Conservation (phyloP, 1,140 invertebrate species). For the Theocolax elegans region DNA sequence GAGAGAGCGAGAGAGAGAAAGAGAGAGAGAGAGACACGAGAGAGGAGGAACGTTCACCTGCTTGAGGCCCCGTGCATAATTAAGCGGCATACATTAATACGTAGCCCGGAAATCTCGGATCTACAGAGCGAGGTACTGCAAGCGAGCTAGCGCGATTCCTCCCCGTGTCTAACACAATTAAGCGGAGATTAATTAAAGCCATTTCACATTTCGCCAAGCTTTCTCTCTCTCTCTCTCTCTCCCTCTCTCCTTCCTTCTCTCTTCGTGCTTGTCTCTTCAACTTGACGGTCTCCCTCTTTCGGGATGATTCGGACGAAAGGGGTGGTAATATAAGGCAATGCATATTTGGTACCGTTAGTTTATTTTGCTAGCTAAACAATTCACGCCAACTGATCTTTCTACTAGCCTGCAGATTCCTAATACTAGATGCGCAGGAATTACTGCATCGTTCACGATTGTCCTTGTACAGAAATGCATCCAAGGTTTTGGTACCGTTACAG, state of each 20-base stretch:
- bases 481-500: too few relatives aligned
- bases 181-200: constrained; percentile 66
- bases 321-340: too few relatives aligned
- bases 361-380: background rate
- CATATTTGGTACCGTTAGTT: background rate
- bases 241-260: background rate
- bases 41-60: constrained; percentile 55
- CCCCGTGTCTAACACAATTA: constrained; percentile 60
- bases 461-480: too few relatives aligned
- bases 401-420: too few relatives aligned
- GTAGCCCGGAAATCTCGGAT: constrained; percentile 58
- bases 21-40: constrained; percentile 45
- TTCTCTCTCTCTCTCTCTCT: background rate
- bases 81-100: constrained; percentile 65
- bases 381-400: background rate
- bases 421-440: too few relatives aligned
- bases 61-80: constrained; percentile 56
- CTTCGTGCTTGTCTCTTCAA: background rate
- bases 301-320: background rate
- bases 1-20: too few relatives aligned
- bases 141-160: constrained; percentile 46
- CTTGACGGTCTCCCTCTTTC: background rate
- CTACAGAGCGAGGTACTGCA: constrained; percentile 31
- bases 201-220: constrained; percentile 61
- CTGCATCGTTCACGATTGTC: too few relatives aligned